Percentiles rank a stretch among this genome's conserved stretches.
Evolutionary conservation across 92 coral and sea anemone genomes (phyloP).

Genomic region (Zoanthus sansibaricus): DNA sequence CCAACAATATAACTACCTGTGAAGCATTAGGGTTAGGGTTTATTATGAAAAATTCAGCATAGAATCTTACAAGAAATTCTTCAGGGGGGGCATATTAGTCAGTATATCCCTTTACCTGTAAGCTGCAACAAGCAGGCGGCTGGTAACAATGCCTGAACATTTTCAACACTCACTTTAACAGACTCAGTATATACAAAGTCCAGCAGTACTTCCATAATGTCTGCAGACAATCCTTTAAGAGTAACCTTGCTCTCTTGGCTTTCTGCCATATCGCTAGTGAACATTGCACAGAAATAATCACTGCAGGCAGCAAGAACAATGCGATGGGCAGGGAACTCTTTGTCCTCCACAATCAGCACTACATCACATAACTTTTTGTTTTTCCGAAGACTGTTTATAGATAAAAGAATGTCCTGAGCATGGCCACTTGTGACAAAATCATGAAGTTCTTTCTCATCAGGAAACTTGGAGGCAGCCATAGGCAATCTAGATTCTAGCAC

Average conservation of each 20-base stretch:
- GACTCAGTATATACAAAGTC: slow-evolving; percentile 97
- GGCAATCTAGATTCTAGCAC: not conserved
- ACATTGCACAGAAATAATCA: slow-evolving; percentile 98
- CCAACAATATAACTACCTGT: no score
- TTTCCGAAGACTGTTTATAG: slow-evolving; percentile 88
- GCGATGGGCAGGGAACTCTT: slow-evolving; percentile 92
- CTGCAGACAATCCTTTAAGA: slow-evolving; percentile 88
- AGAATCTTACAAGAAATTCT: no score
- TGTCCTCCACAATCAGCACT: slow-evolving; percentile 73
- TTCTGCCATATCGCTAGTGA: slow-evolving; percentile 94
- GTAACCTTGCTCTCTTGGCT: slow-evolving; percentile 80
- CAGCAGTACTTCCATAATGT: slow-evolving; percentile 92
- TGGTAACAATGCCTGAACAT: slow-evolving; percentile 95
- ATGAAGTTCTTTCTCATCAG: slow-evolving; percentile 51
- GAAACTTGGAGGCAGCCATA: slow-evolving; percentile 15
- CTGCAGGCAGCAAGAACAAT: slow-evolving; percentile 94
- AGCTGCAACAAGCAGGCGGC: slow-evolving; percentile 96
- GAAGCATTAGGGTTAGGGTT: no score
- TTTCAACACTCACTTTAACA: slow-evolving; percentile 97
- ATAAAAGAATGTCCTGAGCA: slow-evolving; percentile 80
- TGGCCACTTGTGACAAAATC: slow-evolving; percentile 82
- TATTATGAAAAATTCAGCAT: no score
- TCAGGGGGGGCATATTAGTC: no score
- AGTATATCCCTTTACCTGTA: slow-evolving; percentile 66
- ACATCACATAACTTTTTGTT: slow-evolving; percentile 84